phyloP scores from a whole-genome alignment of 1,140 invertebrate species.

The Hormaphis cornu region DNA sequence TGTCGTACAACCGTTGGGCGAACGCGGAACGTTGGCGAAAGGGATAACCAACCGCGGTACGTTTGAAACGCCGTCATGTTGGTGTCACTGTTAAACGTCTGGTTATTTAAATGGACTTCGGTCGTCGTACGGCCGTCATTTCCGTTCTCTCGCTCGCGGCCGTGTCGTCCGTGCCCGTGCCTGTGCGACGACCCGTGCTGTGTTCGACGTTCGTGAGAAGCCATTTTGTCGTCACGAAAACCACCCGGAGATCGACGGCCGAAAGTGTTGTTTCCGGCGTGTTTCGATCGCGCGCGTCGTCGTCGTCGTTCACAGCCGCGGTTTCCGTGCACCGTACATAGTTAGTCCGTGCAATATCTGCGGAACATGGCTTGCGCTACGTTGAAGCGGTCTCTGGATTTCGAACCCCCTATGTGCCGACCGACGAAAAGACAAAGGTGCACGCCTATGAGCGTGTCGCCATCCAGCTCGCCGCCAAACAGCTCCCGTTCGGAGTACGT shows the following conservation, averaged over 20 bases:
- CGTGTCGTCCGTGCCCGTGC: background rate
- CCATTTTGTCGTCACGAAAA: constrained; percentile 27
- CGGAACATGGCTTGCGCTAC: constrained; percentile 86
- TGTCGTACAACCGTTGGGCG: no score
- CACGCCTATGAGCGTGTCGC: constrained; percentile 66
- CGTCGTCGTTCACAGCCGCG: no score
- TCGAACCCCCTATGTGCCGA: constrained; percentile 74
- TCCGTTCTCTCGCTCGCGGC: background rate
- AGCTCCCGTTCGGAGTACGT: constrained; percentile 46
- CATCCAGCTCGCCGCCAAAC: constrained; percentile 53
- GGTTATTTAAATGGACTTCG: background rate
- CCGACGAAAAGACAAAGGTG: constrained; percentile 79
- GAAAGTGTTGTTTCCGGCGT: background rate
- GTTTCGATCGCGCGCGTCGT: background rate
- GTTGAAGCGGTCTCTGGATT: constrained; percentile 83
- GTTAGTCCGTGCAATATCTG: background rate
- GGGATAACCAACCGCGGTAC: no score
- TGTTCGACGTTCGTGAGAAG: constrained; percentile 1
- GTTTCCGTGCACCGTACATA: no score
- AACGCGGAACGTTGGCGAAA: background rate
- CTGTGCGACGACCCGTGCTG: no score
- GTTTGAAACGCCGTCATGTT: background rate
- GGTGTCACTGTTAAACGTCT: background rate
- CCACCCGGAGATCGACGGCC: background rate
- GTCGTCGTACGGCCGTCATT: background rate